Conservation (phyloP, 2,113 vertebrate genomes). For the Microtus oregoni region DNA sequence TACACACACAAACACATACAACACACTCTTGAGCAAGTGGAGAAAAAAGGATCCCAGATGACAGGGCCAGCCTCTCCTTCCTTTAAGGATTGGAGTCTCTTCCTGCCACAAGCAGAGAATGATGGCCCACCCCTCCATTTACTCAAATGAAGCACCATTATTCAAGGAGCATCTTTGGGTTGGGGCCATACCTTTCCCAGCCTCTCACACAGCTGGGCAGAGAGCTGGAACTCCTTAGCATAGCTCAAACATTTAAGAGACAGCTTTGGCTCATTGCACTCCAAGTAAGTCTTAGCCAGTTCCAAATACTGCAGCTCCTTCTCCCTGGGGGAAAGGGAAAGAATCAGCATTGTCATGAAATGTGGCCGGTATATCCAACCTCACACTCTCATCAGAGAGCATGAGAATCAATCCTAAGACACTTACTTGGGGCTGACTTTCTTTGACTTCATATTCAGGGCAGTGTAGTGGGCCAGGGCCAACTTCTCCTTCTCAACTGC, state of each 20-base stretch:
- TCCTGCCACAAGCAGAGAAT: background rate
- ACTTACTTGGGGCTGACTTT: constrained; percentile 87
- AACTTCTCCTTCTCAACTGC: constrained; percentile 89
- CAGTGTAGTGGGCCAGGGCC: constrained; percentile 87
- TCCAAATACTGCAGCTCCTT: constrained; percentile 89
- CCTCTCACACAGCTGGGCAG: constrained; percentile 87
- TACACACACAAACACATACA: background rate
- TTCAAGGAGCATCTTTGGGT: fast-evolving
- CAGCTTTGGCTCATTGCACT: constrained; percentile 88
- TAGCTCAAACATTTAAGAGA: constrained; percentile 89
- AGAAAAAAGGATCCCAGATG: background rate
- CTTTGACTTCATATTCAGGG: constrained; percentile 88
- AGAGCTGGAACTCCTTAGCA: constrained; percentile 88
- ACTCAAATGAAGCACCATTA: background rate
- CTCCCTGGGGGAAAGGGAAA: constrained; percentile 82
- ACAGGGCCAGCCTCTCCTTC: background rate
- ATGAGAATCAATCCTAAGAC: background rate
- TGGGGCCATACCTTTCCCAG: constrained; percentile 86
- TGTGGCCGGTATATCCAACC: background rate
- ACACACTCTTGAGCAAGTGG: background rate
- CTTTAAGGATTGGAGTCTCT: background rate
- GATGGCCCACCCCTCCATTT: background rate
- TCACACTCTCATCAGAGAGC: background rate
- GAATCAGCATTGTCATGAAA: background rate
- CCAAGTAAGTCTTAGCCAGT: constrained; percentile 90